Base-by-base conservation (phyloP, 2,797 vertebrate genomes). In the Bradypus variegatus region DNA sequence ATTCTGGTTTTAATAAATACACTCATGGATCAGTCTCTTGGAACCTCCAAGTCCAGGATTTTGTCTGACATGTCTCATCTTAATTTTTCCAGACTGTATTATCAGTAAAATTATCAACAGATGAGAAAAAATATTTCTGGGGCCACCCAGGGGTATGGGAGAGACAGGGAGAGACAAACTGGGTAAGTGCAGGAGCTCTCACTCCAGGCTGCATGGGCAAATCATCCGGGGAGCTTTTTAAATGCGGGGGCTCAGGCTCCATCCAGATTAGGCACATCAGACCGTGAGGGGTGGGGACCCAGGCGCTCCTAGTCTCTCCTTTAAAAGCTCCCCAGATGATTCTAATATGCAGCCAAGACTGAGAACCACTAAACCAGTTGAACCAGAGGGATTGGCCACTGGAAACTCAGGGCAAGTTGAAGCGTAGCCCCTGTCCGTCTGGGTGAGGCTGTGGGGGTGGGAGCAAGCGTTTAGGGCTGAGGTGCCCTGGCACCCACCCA, bases 291-390 rank as follows among this genome's bases (percentile, higher is more conserved):
- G 50, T 25, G 73, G 27, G 67, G 65, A 50, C 72, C 78, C 53
- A 84, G n/a, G 50, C 72, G 86, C 3, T 25, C 41, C 50, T 23
- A 72, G n/a, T n/a, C 83, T 75, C 80, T n/a, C n/a, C n/a, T n/a
- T n/a, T n/a, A n/a, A n/a, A n/a, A n/a, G n/a, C n/a, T n/a, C n/a
- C n/a, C n/a, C n/a, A n/a, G n/a, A 86, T 83, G 80, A 79, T 58
- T 92, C 69, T 50, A 79, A 82, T 23, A 64, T 15, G 64, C 65
- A 83, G 64, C 36, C 8, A 73, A 41, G 50, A 38, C 72, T 31
- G n/a, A 86, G 79, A 88, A 89, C 70, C 73, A 72, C 64, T 91
- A 19, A 92, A 95, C 94, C 75, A 86, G 92, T 31, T 92, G 73
- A 93, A 69, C 36, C n/a, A n/a, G n/a, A n/a, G n/a, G n/a, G n/a